phyloP scores from a whole-genome alignment of 2,113 vertebrate species.

The Barnardius zonarius region DNA sequence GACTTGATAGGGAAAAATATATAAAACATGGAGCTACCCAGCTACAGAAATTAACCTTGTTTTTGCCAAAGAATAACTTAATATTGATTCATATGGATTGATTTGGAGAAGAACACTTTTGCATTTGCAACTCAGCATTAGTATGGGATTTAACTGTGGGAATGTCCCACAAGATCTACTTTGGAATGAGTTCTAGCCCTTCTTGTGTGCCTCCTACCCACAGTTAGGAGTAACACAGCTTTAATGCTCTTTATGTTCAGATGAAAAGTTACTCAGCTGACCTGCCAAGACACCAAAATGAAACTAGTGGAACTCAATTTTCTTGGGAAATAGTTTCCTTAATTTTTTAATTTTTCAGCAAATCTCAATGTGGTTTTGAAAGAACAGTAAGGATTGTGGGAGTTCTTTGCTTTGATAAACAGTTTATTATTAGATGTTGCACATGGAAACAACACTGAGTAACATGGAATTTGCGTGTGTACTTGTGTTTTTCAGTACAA shows the following conservation, averaged over 20 bases:
- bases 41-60: neutral
- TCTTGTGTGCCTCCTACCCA: neutral
- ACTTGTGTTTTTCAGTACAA: constrained; percentile 80
- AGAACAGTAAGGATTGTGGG: fast-evolving
- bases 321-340: neutral
- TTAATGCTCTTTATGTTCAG: fast-evolving
- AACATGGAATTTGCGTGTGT: neutral
- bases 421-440: neutral
- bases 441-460: no score
- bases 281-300: neutral
- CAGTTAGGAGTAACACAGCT: fast-evolving
- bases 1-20: neutral
- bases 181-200: neutral
- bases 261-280: fast-evolving
- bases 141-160: neutral
- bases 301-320: neutral
- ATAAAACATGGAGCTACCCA: neutral
- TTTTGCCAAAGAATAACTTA: neutral
- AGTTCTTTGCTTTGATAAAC: neutral
- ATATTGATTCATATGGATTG: fast-evolving
- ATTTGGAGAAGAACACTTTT: neutral
- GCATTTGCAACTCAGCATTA: neutral
- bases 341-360: neutral
- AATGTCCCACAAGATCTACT: neutral
- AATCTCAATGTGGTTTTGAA: neutral